Evolutionary conservation across 2,113 vertebrate species (phyloP).

Genomic region (Diphyllodes magnificus): DNA sequence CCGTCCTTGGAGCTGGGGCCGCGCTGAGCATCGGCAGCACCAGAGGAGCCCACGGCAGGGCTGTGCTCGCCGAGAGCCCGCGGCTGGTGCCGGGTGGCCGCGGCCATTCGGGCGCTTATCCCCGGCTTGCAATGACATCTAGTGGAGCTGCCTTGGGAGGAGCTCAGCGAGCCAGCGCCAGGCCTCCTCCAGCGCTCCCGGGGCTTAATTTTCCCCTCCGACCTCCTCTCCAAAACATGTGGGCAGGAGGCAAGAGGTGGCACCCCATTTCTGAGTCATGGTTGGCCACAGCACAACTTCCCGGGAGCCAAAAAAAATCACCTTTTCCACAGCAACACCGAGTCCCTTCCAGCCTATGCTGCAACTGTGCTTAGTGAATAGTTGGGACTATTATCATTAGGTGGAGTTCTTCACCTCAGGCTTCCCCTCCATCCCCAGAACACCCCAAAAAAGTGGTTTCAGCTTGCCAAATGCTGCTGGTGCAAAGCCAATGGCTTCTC

Average conservation of each 20-base stretch:
- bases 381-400: too few species aligned
- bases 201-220: background rate
- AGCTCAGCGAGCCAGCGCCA: fast-evolving
- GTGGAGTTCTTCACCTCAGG: background rate
- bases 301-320: background rate
- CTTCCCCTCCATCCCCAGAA: background rate
- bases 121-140: conserved; percentile 21
- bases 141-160: background rate
- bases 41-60: fast-evolving
- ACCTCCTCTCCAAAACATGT: fast-evolving
- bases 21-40: fast-evolving
- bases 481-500: background rate
- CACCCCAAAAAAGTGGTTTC: background rate
- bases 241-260: background rate
- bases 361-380: background rate
- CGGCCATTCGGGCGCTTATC: background rate
- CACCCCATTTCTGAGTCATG: fast-evolving
- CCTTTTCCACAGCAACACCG: background rate
- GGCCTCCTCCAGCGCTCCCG: background rate
- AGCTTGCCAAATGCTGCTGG: background rate
- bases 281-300: background rate
- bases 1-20: background rate
- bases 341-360: background rate
- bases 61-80: fast-evolving
- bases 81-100: background rate